Conservation (phyloP, 2,888 invertebrate species). For the Netelia melanura region DNA sequence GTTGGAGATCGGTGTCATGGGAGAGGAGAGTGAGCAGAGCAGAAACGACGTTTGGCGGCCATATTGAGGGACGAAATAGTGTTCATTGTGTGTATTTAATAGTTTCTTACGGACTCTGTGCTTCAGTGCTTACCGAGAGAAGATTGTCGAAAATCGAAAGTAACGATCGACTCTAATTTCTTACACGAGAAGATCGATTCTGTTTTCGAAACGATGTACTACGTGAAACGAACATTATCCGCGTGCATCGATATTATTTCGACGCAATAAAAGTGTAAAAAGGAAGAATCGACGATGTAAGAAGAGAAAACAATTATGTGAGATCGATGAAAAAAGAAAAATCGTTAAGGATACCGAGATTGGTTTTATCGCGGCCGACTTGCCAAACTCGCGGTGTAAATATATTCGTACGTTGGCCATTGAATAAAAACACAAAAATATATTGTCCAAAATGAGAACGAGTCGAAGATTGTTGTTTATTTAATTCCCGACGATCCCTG, state of each 20-base stretch:
- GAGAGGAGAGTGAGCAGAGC: slow-evolving; percentile 85
- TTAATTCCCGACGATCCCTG: slow-evolving; percentile 3
- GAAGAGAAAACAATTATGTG: neutral
- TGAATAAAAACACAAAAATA: slow-evolving; percentile 73
- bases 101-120: neutral
- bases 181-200: neutral
- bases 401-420: slow-evolving; percentile 84
- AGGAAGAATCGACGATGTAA: neutral
- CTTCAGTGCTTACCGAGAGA: neutral
- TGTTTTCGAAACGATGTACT: neutral
- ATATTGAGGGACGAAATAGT: slow-evolving; percentile 86
- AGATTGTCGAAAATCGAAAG: neutral
- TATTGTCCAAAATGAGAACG: slow-evolving; percentile 57
- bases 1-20: slow-evolving; percentile 86
- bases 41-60: slow-evolving; percentile 91
- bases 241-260: slow-evolving; percentile 6
- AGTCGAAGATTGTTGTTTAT: neutral
- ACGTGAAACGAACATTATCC: slow-evolving; percentile 30
- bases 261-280: slow-evolving; percentile 45
- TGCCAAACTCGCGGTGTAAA: slow-evolving; percentile 72
- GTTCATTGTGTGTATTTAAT: neutral
- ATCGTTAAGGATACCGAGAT: slow-evolving; percentile 44
- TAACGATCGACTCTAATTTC: neutral
- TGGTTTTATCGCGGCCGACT: slow-evolving; percentile 32
- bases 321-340: slow-evolving; percentile 38